Conservation (phyloP, 2,113 vertebrate genomes). For the Meleagris gallopavo region DNA sequence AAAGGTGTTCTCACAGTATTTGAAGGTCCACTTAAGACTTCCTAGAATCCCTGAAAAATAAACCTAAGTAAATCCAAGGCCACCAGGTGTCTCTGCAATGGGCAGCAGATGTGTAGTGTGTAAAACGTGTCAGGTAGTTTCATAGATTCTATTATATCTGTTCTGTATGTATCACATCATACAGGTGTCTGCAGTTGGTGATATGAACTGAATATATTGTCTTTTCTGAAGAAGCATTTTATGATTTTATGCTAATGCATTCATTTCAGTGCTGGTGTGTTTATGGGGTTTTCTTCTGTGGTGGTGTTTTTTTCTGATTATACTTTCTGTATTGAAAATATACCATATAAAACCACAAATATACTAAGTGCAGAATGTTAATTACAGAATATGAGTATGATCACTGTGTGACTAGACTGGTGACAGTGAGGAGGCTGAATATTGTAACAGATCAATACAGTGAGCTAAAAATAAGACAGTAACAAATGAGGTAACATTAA, state of each 20-base stretch:
- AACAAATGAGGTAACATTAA: not conserved
- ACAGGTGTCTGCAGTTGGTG: slow-evolving; percentile 7
- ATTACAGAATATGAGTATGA: not conserved
- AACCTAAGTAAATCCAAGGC: not conserved
- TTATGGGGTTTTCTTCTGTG: too few relatives aligned
- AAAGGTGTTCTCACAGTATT: not conserved
- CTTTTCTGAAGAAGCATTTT: not conserved
- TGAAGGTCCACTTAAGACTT: not conserved
- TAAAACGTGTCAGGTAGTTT: slow-evolving; percentile 11
- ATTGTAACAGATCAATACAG: not conserved
- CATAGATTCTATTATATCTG: not conserved
- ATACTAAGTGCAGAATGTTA: not conserved
- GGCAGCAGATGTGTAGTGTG: not conserved
- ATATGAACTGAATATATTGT: not conserved
- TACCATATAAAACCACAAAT: not conserved
- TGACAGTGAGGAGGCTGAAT: not conserved
- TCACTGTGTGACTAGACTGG: not conserved
- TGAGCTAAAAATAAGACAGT: not conserved
- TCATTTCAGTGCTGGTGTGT: not conserved
- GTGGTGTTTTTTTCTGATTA: not conserved
- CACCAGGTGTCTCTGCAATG: not conserved
- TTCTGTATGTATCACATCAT: not conserved
- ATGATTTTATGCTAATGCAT: not conserved
- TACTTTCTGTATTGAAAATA: not conserved
- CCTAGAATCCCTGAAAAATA: not conserved